These are phyloP conservation scores for Columbina picui DNA, from an alignment of 2,113 vertebrate genomes.

Conservation along the genomic window DNA sequence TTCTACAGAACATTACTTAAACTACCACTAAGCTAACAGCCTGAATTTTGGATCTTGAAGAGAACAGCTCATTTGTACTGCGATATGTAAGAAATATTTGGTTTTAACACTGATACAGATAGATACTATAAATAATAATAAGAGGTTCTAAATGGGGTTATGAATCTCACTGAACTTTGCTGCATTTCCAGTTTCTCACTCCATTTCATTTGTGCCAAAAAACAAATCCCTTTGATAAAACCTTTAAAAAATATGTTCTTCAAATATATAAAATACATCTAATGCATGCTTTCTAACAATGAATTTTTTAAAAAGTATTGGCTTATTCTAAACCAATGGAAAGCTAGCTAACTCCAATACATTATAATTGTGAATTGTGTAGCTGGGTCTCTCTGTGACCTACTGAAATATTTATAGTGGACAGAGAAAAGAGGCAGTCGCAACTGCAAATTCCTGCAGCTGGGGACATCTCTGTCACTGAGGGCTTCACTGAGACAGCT, in stretches of 20 bases:
- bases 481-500: slow-evolving; percentile 78
- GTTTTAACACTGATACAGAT: neutral
- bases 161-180: neutral
- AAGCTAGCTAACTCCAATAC: neutral
- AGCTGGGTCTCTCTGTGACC: slow-evolving; percentile 79
- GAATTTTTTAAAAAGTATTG: neutral
- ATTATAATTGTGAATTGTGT: slow-evolving; percentile 7
- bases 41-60: neutral
- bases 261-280: neutral
- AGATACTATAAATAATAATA: neutral
- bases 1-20: neutral
- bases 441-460: slow-evolving; percentile 83
- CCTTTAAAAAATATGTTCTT: neutral
- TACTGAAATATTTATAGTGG: slow-evolving; percentile 91
- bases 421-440: slow-evolving; percentile 77
- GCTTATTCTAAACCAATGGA: neutral
- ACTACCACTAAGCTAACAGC: neutral
- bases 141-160: neutral
- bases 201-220: neutral
- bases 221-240: neutral
- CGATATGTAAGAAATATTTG: neutral
- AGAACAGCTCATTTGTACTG: neutral
- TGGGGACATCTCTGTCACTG: slow-evolving; percentile 84
- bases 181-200: neutral
- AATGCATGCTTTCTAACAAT: neutral